Base-by-base conservation (phyloP, 2,797 vertebrate genomes). In the Craterocephalus amniculus region DNA sequence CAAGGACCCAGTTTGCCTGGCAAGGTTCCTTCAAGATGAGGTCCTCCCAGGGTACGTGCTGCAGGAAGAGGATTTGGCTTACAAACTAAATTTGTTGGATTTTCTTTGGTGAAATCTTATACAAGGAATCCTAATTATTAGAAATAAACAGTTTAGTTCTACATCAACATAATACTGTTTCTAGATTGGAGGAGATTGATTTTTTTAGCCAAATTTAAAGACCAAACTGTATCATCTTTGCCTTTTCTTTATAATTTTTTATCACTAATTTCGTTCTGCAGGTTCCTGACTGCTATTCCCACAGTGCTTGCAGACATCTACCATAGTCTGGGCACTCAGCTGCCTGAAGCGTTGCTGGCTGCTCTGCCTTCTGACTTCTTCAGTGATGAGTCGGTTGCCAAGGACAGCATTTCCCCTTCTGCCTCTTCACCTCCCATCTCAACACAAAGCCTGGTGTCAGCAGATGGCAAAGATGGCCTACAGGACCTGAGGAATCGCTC, bases 281-380 rank as follows among this genome's bases (percentile, higher is more conserved):
- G 98, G 79, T 99, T 96, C 62, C 85, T 96, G 59, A 86, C 87
- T 4, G 78, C 91, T 18, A 85, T 97, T 70, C 97, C 98, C 0
- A 94, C 92, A 84, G 94, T 90, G 1, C 94, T 99, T 13, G 97
- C 95, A 54, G 94, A 94, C 13, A 88, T 99, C 63, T 99, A 99
- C 70, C 91, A 96, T 45, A 94, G 94, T 78, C 93, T 99, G 0
- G 98, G 98, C 27, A 96, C 94, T 4, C 94, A 94, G 89, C 93
- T 98, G 64, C 98, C 98, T 0, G 91, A 93, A 0, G 95, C 93
- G 32, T 88, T 99, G 77, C 84, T 93, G 35, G 91, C 92, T 3
- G 88, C 95, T 67, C 94, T 99, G 74, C 98, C 98, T 26, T 61
- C 93, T 22, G 96, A 97, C 79, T 97, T 98, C 90, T 96, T 98